These are phyloP conservation scores for Vespertilio murinus DNA, from an alignment of 2,797 vertebrate species.

Conservation along the genomic window DNA sequence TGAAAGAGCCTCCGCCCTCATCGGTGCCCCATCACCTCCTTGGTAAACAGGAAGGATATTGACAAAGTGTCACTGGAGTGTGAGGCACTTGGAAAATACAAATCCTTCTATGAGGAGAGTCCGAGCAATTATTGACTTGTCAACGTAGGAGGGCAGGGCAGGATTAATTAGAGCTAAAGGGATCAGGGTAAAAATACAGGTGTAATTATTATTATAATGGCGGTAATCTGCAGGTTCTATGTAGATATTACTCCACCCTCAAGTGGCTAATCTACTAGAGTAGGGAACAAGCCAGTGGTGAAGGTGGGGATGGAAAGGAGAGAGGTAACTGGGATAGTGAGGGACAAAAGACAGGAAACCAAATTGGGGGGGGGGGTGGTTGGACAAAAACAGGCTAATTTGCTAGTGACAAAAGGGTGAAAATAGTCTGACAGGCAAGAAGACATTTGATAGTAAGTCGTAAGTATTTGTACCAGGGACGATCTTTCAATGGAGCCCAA, in stretches of 20 bases:
- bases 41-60: constrained; percentile 34
- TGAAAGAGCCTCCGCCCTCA: neutral
- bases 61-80: constrained; percentile 21
- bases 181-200: constrained; percentile 58
- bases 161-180: constrained; percentile 59
- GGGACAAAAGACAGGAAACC: neutral
- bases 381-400: neutral
- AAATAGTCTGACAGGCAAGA: neutral
- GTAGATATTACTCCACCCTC: constrained; percentile 54
- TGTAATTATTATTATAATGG: constrained; percentile 61
- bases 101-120: constrained; percentile 51
- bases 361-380: too few relatives aligned
- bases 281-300: constrained; percentile 1
- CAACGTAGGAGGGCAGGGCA: constrained; percentile 22
- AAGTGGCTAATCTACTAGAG: constrained; percentile 39
- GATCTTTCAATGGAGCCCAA: neutral
- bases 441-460: neutral
- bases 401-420: neutral
- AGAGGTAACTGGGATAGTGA: neutral
- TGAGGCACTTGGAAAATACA: constrained; percentile 48
- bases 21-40: neutral
- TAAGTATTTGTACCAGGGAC: neutral
- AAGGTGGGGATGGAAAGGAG: neutral
- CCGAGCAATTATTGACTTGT: constrained; percentile 57
- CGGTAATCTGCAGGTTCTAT: constrained; percentile 39